phyloP scores from a whole-genome alignment of 2,113 vertebrate species.

The Sisor rabdophorus region DNA sequence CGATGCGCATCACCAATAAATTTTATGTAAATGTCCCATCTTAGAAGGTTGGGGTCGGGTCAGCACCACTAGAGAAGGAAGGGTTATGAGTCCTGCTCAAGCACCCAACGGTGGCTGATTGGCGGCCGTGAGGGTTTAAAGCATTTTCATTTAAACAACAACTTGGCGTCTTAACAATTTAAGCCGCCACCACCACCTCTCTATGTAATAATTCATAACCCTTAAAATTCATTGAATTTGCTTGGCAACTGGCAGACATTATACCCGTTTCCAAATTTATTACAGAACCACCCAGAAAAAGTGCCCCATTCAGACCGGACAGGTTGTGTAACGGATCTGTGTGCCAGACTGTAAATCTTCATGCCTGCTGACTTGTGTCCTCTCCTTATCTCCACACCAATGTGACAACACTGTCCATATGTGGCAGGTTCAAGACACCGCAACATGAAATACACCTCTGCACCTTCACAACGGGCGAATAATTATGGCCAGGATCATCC shows the following conservation, averaged over 20 bases:
- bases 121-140: too few species aligned
- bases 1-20: too few species aligned
- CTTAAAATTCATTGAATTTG: not conserved
- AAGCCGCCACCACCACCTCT: not conserved
- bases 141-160: too few species aligned
- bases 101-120: too few species aligned
- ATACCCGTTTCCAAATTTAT: slow-evolving; percentile 6
- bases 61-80: too few species aligned
- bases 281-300: slow-evolving; percentile 9
- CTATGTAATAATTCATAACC: not conserved
- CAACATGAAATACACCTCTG: slow-evolving; percentile 40
- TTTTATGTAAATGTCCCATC: too few species aligned
- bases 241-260: slow-evolving; percentile 16
- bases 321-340: slow-evolving; percentile 3
- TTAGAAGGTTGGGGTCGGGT: too few species aligned
- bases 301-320: slow-evolving; percentile 11
- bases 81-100: too few species aligned
- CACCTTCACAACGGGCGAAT: slow-evolving; percentile 45
- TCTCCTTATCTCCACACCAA: slow-evolving; percentile 32
- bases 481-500: slow-evolving; percentile 42
- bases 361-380: slow-evolving; percentile 45
- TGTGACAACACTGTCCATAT: slow-evolving; percentile 41
- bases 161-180: too few species aligned
- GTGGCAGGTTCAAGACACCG: slow-evolving; percentile 31
- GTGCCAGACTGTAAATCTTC: slow-evolving; percentile 36